phyloP scores from a whole-genome alignment of 1,140 invertebrate species.

The Drosophila lacertosa region DNA sequence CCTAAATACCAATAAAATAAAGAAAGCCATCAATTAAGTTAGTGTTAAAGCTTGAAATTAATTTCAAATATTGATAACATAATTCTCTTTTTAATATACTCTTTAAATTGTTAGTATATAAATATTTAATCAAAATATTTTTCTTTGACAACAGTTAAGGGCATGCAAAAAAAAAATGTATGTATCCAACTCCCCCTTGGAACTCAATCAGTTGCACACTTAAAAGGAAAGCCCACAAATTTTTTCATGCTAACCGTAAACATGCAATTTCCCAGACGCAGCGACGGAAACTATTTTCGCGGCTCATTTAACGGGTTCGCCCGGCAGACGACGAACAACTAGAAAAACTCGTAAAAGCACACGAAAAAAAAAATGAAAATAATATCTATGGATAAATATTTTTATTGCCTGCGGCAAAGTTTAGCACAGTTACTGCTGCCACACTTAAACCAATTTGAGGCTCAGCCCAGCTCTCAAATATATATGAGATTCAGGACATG shows the following conservation, averaged over 20 bases:
- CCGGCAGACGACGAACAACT: conserved; percentile 31
- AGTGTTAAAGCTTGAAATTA: too few relatives aligned
- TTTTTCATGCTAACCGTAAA: neutral
- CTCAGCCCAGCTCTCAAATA: conserved; percentile 48
- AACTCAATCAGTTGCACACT: conserved; percentile 18
- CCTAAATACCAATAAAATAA: too few relatives aligned
- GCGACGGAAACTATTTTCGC: conserved; percentile 80
- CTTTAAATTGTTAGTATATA: too few relatives aligned
- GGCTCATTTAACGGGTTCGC: conserved; percentile 75
- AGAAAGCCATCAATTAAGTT: too few relatives aligned
- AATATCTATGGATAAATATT: conserved; percentile 46
- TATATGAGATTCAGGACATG: conserved; percentile 58
- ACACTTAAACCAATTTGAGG: conserved; percentile 73
- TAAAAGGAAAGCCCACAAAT: conserved; percentile 12
- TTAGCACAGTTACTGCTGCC: conserved; percentile 42
- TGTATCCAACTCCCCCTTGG: neutral
- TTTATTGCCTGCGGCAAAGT: conserved; percentile 61
- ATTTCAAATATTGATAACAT: too few relatives aligned
- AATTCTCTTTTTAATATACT: too few relatives aligned
- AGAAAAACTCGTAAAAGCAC: conserved; percentile 45
- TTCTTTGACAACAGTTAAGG: too few relatives aligned
- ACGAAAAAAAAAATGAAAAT: conserved; percentile 52
- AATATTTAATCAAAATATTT: too few relatives aligned
- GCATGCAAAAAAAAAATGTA: neutral
- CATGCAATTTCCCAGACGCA: conserved; percentile 61